phyloP scores from a whole-genome alignment of 1,140 invertebrate genomes.

The Achroia grisella region DNA sequence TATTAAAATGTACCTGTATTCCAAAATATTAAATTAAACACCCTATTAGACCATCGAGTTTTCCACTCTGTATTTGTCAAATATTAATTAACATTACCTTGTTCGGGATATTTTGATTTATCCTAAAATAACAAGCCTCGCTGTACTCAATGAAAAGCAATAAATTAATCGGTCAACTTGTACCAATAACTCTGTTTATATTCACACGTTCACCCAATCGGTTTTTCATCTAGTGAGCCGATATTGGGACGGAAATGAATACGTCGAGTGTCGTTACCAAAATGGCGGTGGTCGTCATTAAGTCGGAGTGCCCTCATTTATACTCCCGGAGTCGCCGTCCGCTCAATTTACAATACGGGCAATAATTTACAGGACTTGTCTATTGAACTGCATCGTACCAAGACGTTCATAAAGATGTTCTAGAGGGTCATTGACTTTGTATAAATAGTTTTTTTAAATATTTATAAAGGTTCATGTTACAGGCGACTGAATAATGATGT shows the following conservation, averaged over 20 bases:
- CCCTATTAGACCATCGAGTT: too few species aligned
- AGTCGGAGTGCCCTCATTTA: conserved; percentile 52
- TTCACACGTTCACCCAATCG: conserved; percentile 7
- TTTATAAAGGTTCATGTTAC: too few species aligned
- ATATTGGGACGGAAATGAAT: conserved; percentile 18
- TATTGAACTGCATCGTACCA: neutral
- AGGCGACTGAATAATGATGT: too few species aligned
- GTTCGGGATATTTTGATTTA: too few species aligned
- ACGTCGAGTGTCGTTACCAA: conserved; percentile 28
- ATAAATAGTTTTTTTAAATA: neutral
- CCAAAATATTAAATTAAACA: too few species aligned
- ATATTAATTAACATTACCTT: too few species aligned
- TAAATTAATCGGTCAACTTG: too few species aligned
- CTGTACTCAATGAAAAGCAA: too few species aligned
- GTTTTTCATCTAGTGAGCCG: conserved; percentile 8
- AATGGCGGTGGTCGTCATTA: conserved; percentile 57
- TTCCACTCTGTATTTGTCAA: too few species aligned
- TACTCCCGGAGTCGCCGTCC: neutral
- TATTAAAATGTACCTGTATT: too few species aligned
- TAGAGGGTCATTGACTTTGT: neutral
- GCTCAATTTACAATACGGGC: neutral
- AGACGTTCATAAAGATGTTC: neutral
- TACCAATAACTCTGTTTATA: too few species aligned
- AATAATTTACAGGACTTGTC: neutral
- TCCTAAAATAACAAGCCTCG: too few species aligned